Evolutionary conservation across 2,888 invertebrate genomes (phyloP).

Genomic region (Tachina fera): DNA sequence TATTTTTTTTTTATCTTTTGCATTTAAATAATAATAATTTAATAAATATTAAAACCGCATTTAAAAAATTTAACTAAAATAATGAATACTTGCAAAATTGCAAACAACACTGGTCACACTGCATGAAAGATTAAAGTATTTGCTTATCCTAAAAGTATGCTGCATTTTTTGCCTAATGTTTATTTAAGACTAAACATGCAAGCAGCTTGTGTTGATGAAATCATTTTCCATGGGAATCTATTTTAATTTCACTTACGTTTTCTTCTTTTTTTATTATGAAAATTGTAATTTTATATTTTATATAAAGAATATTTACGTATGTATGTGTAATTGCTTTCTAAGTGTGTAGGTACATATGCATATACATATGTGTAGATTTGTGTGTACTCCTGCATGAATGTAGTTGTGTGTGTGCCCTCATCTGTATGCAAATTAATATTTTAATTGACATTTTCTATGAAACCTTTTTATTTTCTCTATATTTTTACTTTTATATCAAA

Average conservation of each 20-base stretch:
- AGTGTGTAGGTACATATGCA: background rate
- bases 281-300: conserved; percentile 5
- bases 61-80: too few relatives aligned
- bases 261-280: background rate
- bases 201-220: conserved; percentile 1
- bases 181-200: conserved; percentile 20
- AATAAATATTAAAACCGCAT: too few relatives aligned
- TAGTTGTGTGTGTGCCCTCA: conserved; percentile 55
- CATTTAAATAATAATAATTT: too few relatives aligned
- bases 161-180: background rate
- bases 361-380: background rate
- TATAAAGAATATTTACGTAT: background rate
- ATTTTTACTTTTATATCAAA: conserved; percentile 58
- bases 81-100: background rate
- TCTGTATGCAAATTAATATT: conserved; percentile 74
- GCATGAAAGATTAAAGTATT: background rate
- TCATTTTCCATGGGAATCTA: conserved; percentile 18
- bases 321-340: too few relatives aligned
- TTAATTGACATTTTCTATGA: conserved; percentile 73
- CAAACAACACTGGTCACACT: conserved; percentile 1
- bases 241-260: conserved; percentile 48
- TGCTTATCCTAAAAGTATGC: conserved; percentile 44
- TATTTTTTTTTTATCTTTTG: too few relatives aligned
- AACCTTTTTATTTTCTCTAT: conserved; percentile 52
- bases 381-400: background rate